These are phyloP conservation scores for Pristionchus pacificus DNA, from an alignment of 1,140 invertebrate species.

Conservation along the genomic window DNA sequence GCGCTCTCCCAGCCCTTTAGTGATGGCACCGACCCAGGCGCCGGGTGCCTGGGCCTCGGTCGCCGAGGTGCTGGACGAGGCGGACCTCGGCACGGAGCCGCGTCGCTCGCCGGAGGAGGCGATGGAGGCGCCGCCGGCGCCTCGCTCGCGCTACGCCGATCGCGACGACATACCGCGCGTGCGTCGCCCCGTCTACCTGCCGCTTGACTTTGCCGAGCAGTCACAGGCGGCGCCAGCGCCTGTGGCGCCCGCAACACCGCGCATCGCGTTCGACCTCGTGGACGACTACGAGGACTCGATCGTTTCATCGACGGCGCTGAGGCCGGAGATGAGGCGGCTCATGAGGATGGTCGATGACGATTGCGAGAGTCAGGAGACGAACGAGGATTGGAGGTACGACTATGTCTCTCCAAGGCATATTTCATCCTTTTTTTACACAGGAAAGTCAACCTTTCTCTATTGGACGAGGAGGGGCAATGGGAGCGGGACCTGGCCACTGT, in stretches of 20 bases:
- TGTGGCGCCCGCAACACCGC: not conserved
- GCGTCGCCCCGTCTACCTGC: not conserved
- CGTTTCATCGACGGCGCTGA: not conserved
- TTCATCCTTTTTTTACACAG: too few species aligned
- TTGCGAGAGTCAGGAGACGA: not conserved
- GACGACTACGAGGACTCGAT: not conserved
- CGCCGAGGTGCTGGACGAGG: too few species aligned
- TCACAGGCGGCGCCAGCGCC: too few species aligned
- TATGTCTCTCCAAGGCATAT: too few species aligned
- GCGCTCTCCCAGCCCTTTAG: too few species aligned
- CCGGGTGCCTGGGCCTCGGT: too few species aligned
- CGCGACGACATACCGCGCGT: not conserved
- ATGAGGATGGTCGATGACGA: not conserved
- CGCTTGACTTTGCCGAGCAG: too few species aligned
- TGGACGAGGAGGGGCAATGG: not conserved
- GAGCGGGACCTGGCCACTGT: not conserved
- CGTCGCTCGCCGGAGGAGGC: not conserved
- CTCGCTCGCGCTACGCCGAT: not conserved
- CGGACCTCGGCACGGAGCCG: slow-evolving; percentile 17
- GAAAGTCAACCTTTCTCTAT: not conserved
- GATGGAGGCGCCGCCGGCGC: not conserved
- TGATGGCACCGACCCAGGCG: too few species aligned
- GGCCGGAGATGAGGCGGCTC: not conserved
- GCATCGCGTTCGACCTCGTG: not conserved
- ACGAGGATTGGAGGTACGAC: not conserved